Percentiles rank a stretch among this genome's conserved stretches.
These are phyloP conservation scores for Ennomos fuscantarius DNA, from an alignment of 2,888 invertebrate genomes.

Conservation along the genomic window DNA sequence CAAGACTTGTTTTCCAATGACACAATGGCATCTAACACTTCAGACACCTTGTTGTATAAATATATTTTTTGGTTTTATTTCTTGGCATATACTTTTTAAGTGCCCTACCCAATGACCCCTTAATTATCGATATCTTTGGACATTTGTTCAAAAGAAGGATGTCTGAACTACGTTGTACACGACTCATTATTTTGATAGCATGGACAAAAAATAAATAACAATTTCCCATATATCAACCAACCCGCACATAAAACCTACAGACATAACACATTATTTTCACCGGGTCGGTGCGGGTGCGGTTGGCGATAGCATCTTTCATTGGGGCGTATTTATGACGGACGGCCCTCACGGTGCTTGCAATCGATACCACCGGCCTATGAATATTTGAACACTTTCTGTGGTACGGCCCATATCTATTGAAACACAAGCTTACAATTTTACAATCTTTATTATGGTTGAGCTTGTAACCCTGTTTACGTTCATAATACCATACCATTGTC, in stretches of 20 bases:
- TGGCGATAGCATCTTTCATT: conserved; percentile 77
- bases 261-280: conserved; percentile 54
- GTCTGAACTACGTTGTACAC: too few species aligned
- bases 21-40: too few species aligned
- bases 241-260: conserved; percentile 3
- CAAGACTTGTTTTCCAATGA: too few species aligned
- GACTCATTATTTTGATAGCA: too few species aligned
- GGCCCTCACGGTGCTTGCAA: conserved; percentile 44
- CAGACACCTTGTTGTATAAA: too few species aligned
- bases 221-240: conserved; percentile 16
- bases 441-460: not conserved
- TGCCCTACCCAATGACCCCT: too few species aligned
- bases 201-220: conserved; percentile 12
- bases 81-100: too few species aligned
- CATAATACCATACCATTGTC: too few species aligned
- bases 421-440: conserved; percentile 14
- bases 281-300: conserved; percentile 66
- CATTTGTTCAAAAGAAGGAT: too few species aligned
- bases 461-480: too few species aligned
- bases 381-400: conserved; percentile 75
- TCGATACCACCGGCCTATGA: conserved; percentile 72
- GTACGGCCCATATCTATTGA: conserved; percentile 37
- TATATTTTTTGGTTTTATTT: too few species aligned
- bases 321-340: conserved; percentile 66
- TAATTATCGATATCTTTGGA: too few species aligned